Conservation (phyloP, 2,113 vertebrate genomes). For the Mirza zaza region DNA sequence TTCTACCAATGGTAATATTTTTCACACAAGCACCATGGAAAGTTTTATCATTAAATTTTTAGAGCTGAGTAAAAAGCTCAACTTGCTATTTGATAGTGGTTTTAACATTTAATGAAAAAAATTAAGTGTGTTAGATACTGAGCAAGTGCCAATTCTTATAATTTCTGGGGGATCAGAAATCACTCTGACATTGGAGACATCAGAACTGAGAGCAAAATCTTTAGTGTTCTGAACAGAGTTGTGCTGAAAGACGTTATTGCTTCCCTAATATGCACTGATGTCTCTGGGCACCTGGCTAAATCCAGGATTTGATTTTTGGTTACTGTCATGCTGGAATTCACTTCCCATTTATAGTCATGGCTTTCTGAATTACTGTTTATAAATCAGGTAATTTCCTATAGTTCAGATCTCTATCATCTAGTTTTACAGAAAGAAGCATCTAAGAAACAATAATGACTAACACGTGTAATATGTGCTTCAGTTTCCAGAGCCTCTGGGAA, state of each 20-base stretch:
- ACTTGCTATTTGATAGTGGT: neutral
- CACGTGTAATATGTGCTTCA: neutral
- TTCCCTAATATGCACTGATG: neutral
- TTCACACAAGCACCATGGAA: neutral
- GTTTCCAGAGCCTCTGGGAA: neutral
- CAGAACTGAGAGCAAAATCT: neutral
- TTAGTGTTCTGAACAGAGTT: conserved; percentile 3
- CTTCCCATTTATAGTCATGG: neutral
- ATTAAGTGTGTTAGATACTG: neutral
- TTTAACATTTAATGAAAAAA: conserved; percentile 30
- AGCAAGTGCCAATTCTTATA: neutral
- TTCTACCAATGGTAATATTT: neutral
- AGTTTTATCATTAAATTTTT: neutral
- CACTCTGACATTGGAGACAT: neutral
- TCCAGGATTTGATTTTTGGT: neutral
- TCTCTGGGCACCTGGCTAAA: neutral
- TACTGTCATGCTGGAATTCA: neutral
- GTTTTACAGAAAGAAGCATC: neutral
- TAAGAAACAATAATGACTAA: neutral
- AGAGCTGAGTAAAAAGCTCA: conserved; percentile 5
- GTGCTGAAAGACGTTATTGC: neutral
- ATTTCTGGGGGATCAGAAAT: neutral
- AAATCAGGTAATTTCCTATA: neutral
- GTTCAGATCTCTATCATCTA: neutral
- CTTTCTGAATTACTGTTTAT: neutral